A percentile compares a stretch with the other conserved stretches of the same genome.
Conservation (phyloP, 1,140 invertebrate species). For the Aphelenchoides fujianensis region DNA sequence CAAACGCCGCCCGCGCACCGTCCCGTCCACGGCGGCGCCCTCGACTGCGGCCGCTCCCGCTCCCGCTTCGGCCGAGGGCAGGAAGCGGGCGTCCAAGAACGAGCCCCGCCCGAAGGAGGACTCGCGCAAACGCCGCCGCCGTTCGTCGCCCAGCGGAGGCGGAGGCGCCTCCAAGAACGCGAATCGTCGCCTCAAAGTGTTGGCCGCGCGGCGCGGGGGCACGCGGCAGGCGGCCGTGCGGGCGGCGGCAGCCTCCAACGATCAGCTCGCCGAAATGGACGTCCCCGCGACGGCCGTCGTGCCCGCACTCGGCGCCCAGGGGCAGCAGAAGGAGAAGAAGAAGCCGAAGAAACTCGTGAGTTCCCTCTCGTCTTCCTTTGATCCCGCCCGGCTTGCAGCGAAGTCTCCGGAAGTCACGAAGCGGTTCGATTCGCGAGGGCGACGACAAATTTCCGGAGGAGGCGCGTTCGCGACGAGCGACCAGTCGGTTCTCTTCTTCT, state of each 20-base stretch:
- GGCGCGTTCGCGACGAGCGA: not conserved
- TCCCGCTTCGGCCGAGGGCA: too few species aligned
- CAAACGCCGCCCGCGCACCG: not conserved
- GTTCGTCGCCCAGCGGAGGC: not conserved
- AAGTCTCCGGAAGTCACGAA: not conserved
- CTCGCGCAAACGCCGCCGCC: not conserved
- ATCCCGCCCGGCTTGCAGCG: not conserved
- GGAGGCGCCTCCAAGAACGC: not conserved
- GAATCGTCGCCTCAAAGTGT: not conserved
- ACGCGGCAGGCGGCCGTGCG: not conserved
- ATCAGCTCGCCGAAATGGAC: not conserved
- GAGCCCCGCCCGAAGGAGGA: not conserved
- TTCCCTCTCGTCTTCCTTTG: not conserved
- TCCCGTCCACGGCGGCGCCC: not conserved
- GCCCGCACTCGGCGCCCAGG: not conserved
- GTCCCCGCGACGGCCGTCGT: not conserved
- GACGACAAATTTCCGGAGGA: not conserved
- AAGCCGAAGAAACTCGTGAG: not conserved
- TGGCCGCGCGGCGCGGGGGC: not conserved
- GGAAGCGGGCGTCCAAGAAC: not conserved
- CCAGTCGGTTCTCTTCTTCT: not conserved
- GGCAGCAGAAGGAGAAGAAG: not conserved
- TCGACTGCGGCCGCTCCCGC: too few species aligned
- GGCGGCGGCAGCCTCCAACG: not conserved
- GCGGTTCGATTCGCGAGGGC: not conserved